Percentiles rank a stretch among this genome's conserved stretches.
Evolutionary conservation across 2,888 invertebrate genomes (phyloP).

Genomic region (Punctoribates punctum): DNA sequence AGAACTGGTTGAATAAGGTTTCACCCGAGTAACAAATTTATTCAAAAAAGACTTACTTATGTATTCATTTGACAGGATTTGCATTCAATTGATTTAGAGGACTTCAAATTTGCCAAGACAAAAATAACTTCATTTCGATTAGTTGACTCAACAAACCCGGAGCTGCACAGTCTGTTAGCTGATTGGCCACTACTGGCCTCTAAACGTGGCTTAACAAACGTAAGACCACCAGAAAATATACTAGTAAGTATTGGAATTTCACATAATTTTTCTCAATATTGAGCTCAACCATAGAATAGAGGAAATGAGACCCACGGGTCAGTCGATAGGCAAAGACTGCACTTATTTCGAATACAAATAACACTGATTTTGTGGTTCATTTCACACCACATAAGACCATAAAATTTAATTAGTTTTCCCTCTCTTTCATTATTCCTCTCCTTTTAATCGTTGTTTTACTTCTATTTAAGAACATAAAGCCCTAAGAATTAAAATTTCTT

Average conservation of each 20-base stretch:
- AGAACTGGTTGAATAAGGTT: too few relatives aligned
- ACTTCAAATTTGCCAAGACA: constrained; percentile 90
- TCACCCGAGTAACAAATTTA: not conserved
- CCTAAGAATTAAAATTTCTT: too few relatives aligned
- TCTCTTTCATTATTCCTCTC: not conserved
- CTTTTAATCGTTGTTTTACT: not conserved
- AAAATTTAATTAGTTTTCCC: constrained; percentile 9
- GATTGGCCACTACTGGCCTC: constrained; percentile 49
- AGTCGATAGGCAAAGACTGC: too few relatives aligned
- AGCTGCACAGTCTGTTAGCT: constrained; percentile 65
- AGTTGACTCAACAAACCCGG: constrained; percentile 74
- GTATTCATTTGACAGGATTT: constrained; percentile 78
- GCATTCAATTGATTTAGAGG: constrained; percentile 83
- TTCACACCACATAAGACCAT: not conserved
- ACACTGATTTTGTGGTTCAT: constrained; percentile 16
- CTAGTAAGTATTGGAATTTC: not conserved
- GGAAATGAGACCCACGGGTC: too few relatives aligned
- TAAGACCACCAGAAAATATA: not conserved
- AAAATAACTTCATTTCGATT: constrained; percentile 90
- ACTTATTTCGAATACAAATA: constrained; percentile 3
- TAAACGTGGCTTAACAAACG: not conserved
- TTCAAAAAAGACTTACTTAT: constrained; percentile 53
- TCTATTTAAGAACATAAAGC: not conserved
- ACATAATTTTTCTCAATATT: not conserved
- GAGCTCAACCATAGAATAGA: not conserved